Evolutionary conservation across 1,140 invertebrate species (phyloP).

Genomic region (Argopecten irradians): DNA sequence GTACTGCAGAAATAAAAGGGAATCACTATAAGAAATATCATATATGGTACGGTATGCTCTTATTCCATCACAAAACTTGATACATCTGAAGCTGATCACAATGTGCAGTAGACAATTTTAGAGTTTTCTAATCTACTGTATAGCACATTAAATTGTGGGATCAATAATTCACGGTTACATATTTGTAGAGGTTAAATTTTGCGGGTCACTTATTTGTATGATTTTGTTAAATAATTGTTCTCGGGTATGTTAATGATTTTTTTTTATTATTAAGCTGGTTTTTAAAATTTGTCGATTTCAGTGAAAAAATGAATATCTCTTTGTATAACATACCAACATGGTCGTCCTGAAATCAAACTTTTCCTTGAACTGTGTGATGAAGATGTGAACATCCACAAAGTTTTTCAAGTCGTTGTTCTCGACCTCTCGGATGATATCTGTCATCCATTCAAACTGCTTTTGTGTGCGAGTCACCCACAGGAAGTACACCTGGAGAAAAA

Average conservation of each 20-base stretch:
- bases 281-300: not conserved
- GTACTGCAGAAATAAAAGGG: constrained; percentile 85
- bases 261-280: too few species aligned
- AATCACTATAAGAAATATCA: too few species aligned
- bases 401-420: constrained; percentile 96
- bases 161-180: too few species aligned
- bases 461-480: constrained; percentile 99
- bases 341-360: constrained; percentile 99
- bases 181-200: too few species aligned
- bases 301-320: too few species aligned
- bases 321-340: constrained; percentile 91
- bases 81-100: not conserved
- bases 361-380: constrained; percentile 99
- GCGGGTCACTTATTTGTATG: too few species aligned
- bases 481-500: constrained; percentile 95
- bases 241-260: too few species aligned
- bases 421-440: constrained; percentile 97
- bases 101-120: not conserved
- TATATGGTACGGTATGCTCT: too few species aligned
- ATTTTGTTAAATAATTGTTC: too few species aligned
- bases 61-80: too few species aligned
- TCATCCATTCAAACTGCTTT: constrained; percentile 96
- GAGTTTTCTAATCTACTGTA: not conserved
- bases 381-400: constrained; percentile 98
- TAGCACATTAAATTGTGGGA: too few species aligned